Evolutionary conservation across 2,797 vertebrate species (phyloP), one percentile per base, ranked within the genome.

Genomic region (Eospalax fontanierii): DNA sequence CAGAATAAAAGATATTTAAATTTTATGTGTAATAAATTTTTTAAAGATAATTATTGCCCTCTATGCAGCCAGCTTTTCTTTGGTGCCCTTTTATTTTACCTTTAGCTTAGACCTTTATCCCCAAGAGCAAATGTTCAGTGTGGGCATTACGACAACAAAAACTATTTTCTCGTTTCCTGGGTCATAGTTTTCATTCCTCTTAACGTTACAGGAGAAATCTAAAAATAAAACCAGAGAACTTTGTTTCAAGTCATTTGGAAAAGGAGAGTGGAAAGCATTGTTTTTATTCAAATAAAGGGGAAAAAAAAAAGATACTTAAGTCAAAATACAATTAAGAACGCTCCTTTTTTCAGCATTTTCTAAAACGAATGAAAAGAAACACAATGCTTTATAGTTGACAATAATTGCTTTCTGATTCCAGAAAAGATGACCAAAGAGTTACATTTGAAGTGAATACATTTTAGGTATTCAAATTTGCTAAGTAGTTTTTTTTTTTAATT

Each of bases 261-360:
- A 70, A 33, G 19, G 0, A 8, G 14, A 22, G 33, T 40, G 35
- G 46, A 30, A 59, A 38, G 2, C 46, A 76, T 11, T 1, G 14
- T 88, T 38, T 19, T 94, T 83, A 74, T 22, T 43, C 96, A 89
- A 89, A 87, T 76, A 61, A 86, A 88, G 86, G 86, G 86, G 86
- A 30, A 33, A 78, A 50, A 76, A 66, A 79, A 40, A 57, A 85
- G 18, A 75, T 61, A 43, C 38, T 80, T 84, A 73, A 74, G 54
- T 30, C 90, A 94, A 91, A 95, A 88, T 87, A 46, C n/a, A 70
- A 71, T 66, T 28, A 75, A 74, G 50, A 73, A 63, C 28, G 24
- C 73, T 61, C 59, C 43, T 76, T 57, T 30, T n/a, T 40, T 50
- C 19, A 88, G 18, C 26, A 40, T 89, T 66, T 94, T 65, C 57